These are phyloP conservation scores for Mugil cephalus DNA, from an alignment of 2,113 vertebrate species.

Conservation along the genomic window DNA sequence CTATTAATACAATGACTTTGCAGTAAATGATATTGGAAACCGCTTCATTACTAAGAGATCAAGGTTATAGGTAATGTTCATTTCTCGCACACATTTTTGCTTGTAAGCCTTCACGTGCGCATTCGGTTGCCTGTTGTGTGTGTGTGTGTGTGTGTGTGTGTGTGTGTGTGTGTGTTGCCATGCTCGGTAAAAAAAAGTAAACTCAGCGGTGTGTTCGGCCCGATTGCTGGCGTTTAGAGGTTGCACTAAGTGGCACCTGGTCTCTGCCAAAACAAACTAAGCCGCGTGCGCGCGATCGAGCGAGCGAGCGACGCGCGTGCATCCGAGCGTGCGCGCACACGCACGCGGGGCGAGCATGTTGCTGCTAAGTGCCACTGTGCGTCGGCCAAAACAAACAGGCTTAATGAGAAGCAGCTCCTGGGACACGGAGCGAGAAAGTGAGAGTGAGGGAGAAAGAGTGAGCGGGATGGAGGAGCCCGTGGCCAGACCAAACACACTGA, in stretches of 20 bases:
- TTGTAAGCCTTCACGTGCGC: too few species aligned
- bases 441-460: constrained; percentile 32
- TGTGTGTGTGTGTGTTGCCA: constrained; percentile 28
- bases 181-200: constrained; percentile 70
- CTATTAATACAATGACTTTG: too few species aligned
- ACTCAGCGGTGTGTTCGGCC: constrained; percentile 72
- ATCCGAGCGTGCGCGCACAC: constrained; percentile 15
- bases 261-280: constrained; percentile 83
- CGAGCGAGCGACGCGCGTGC: constrained; percentile 38
- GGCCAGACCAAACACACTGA: constrained; percentile 82
- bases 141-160: too few species aligned
- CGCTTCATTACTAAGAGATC: too few species aligned
- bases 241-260: constrained; percentile 81
- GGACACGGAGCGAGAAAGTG: constrained; percentile 62
- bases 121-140: too few species aligned
- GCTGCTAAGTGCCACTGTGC: constrained; percentile 81
- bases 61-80: too few species aligned
- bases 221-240: constrained; percentile 74
- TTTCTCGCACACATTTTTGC: too few species aligned
- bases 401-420: constrained; percentile 86
- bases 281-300: constrained; percentile 35
- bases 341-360: constrained; percentile 58
- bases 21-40: too few species aligned
- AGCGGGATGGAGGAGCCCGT: constrained; percentile 55
- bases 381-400: constrained; percentile 84